Evolutionary conservation across 2,888 invertebrate genomes (phyloP), one percentile per base, ranked within the genome.

Genomic region (Sturmia bella): DNA sequence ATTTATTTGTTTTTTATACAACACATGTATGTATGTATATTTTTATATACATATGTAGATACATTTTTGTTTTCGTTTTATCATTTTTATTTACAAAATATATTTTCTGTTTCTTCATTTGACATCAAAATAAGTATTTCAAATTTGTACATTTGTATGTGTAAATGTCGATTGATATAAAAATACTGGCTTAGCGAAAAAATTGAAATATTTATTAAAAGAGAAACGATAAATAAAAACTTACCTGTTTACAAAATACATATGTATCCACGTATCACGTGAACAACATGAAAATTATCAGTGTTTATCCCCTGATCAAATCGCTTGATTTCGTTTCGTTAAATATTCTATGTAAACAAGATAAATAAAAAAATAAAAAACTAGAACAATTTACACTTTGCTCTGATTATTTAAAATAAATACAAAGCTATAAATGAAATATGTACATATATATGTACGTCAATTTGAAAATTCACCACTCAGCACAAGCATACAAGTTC

Each of bases 271-370:
- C 13, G 13, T 66, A 74, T 81, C 81, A 81, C 81, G 81, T 81
- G 77, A 81, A 77, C 50, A 63, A 1, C 76, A 81, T 81, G 72
- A 81, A 77, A 81, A 68, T 68, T 77, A 69, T 81, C 43, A 77
- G 56, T 81, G 77, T 50, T 78, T 41, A 64, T 43, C 15, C 41
- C 48, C 70, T 78, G 64, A 72, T 43, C 15, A 56, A 56, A 63
- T 24, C 61, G 50, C 45, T 50, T 52, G 50, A 59, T 76, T 57
- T 59, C 54, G 24, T 76, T 57, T 59, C 54, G 24, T 37, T 37
- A 15, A 61, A 19, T 59, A 12, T 68, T 52, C 7, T 63, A 76
- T 61, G 68, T 76, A 69, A 76, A 70, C 57, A 64, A 61, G 11
- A 19, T 17, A 56, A 11, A 24, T 39, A 21, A 37, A 32, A 27